Percentiles rank a stretch among this genome's conserved stretches.
Conservation (phyloP, 1,140 invertebrate genomes). For the Palaemon carinicauda region DNA sequence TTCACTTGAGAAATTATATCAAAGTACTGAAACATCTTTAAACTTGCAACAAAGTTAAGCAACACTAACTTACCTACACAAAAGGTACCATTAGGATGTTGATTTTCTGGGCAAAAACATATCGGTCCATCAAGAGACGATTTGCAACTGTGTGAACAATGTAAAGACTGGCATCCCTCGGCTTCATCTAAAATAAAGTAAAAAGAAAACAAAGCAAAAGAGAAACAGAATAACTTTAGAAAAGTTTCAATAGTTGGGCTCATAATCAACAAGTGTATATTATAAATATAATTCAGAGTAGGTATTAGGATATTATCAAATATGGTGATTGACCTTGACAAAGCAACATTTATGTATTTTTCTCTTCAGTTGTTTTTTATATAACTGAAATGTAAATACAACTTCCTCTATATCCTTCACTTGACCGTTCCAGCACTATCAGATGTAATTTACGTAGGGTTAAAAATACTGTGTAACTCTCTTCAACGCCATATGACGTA, state of each 20-base stretch:
- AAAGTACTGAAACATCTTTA: background rate
- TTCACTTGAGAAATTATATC: background rate
- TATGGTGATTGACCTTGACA: no score
- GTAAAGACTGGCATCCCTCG: conserved; percentile 68
- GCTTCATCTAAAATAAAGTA: conserved; percentile 63
- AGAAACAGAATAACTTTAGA: background rate
- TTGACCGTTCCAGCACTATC: no score
- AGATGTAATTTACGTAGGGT: no score
- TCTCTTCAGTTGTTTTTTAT: no score
- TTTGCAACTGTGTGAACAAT: conserved; percentile 75
- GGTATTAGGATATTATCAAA: no score
- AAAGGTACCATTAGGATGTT: conserved; percentile 72
- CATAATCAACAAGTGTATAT: background rate
- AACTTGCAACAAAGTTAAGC: background rate
- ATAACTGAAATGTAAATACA: no score
- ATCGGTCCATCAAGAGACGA: conserved; percentile 71
- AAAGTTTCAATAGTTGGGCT: background rate
- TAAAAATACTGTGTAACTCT: no score
- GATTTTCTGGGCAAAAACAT: conserved; percentile 79
- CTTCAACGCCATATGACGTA: no score
- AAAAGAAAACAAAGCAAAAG: background rate
- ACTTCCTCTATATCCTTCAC: no score
- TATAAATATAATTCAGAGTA: background rate
- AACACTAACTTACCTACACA: conserved; percentile 70
- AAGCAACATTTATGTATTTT: no score